Evolutionary conservation across 2,797 vertebrate species (phyloP).

Genomic region (Periophthalmus magnuspinnatus): DNA sequence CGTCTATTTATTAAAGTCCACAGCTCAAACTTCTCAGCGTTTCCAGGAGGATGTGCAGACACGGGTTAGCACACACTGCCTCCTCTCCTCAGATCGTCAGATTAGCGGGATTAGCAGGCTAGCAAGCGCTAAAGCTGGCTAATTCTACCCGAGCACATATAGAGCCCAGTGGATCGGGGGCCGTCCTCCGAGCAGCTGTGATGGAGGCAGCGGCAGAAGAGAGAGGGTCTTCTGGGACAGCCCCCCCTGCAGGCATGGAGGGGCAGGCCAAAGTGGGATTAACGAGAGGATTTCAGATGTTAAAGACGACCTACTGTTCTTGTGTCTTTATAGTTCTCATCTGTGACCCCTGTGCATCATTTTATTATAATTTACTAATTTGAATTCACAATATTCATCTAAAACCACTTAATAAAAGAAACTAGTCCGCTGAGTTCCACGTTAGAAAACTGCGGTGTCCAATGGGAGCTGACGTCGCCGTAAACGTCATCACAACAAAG

Average conservation of each 20-base stretch:
- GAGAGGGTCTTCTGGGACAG: neutral
- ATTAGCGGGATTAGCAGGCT: constrained; percentile 75
- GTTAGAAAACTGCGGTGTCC: no score
- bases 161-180: constrained; percentile 57
- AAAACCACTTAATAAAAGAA: no score
- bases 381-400: no score
- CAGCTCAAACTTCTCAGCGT: constrained; percentile 43
- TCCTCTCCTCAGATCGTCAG: constrained; percentile 64
- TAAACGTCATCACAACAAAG: no score
- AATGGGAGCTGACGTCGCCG: no score
- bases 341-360: no score
- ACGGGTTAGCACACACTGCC: constrained; percentile 64
- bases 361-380: no score
- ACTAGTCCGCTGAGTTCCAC: no score
- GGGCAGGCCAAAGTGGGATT: constrained; percentile 10
- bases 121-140: constrained; percentile 70
- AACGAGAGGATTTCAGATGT: constrained; percentile 6
- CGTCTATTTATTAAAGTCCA: constrained; percentile 34
- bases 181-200: constrained; percentile 71
- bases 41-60: constrained; percentile 60
- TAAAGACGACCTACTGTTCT: neutral
- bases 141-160: constrained; percentile 75
- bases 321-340: no score
- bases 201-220: constrained; percentile 36
- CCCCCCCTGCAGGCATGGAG: neutral